phyloP scores from a whole-genome alignment of 1,140 invertebrate genomes.

The Heliothis virescens region DNA sequence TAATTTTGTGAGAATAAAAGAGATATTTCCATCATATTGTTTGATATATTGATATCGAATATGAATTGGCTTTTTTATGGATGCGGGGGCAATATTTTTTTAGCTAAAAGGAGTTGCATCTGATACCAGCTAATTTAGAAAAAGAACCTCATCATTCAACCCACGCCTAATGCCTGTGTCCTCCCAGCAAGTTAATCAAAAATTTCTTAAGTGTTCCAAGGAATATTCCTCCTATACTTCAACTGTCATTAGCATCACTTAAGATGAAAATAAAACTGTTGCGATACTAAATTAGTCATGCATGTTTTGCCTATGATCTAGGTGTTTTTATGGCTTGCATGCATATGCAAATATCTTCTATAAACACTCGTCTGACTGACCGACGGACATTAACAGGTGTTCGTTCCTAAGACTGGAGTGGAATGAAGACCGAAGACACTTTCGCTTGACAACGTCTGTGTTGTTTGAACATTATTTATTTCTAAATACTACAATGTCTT shows the following conservation, averaged over 20 bases:
- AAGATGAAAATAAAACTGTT: slow-evolving; percentile 45
- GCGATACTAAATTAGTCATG: slow-evolving; percentile 65
- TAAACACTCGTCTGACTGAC: slow-evolving; percentile 58
- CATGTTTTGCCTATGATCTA: slow-evolving; percentile 67
- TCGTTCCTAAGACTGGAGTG: slow-evolving; percentile 49
- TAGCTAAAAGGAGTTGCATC: slow-evolving; percentile 4
- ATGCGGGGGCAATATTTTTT: slow-evolving; percentile 53
- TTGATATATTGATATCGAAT: slow-evolving; percentile 66
- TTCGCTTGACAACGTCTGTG: slow-evolving; percentile 48
- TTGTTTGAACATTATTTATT: slow-evolving; percentile 19
- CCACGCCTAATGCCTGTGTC: no score
- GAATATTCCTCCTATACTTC: slow-evolving; percentile 8
- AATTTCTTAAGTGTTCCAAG: not conserved
- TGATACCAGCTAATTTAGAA: slow-evolving; percentile 34
- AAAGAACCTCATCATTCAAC: slow-evolving; percentile 2
- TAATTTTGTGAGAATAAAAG: slow-evolving; percentile 82
- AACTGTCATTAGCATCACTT: slow-evolving; percentile 50
- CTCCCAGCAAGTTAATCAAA: not conserved
- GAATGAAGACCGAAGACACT: slow-evolving; percentile 53
- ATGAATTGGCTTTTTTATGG: slow-evolving; percentile 56
- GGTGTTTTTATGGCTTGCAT: slow-evolving; percentile 67
- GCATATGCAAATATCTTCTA: slow-evolving; percentile 73
- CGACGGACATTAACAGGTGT: slow-evolving; percentile 65
- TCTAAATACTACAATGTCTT: not conserved
- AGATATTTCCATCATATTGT: slow-evolving; percentile 66